Evolutionary conservation across 92 coral and sea anemone genomes (phyloP).

Genomic region (Desmophyllum pertusum): DNA sequence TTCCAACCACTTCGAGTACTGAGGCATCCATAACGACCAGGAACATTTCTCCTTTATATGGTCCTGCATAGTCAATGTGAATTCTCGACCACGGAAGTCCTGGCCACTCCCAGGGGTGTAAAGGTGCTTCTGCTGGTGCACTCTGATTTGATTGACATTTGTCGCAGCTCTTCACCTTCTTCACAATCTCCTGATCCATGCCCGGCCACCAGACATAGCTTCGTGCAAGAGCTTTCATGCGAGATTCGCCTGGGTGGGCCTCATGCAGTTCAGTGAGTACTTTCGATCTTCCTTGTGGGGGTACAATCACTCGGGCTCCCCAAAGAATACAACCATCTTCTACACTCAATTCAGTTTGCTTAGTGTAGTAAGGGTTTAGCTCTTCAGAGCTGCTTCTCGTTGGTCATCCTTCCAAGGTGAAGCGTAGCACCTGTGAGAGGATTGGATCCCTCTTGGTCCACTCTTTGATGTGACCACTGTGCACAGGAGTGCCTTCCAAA

Average conservation of each 20-base stretch:
- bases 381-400: background rate
- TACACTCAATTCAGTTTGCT: slow-evolving; percentile 54
- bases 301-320: slow-evolving; percentile 55
- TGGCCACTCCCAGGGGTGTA: slow-evolving; percentile 51
- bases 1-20: slow-evolving; percentile 53
- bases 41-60: slow-evolving; percentile 48
- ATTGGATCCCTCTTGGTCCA: slow-evolving; percentile 70
- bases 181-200: slow-evolving; percentile 41
- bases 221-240: slow-evolving; percentile 58
- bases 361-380: slow-evolving; percentile 29
- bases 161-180: slow-evolving; percentile 31
- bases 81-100: slow-evolving; percentile 43
- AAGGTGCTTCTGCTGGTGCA: slow-evolving; percentile 51
- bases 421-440: slow-evolving; percentile 52
- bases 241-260: slow-evolving; percentile 56
- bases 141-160: slow-evolving; percentile 33
- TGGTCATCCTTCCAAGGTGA: slow-evolving; percentile 53
- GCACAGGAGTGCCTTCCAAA: slow-evolving; percentile 56
- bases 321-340: slow-evolving; percentile 5
- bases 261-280: slow-evolving; percentile 59
- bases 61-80: slow-evolving; percentile 57
- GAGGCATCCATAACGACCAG: slow-evolving; percentile 40
- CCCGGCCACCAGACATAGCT: slow-evolving; percentile 61
- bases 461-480: slow-evolving; percentile 44
- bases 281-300: slow-evolving; percentile 48